phyloP scores from a whole-genome alignment of 2,888 invertebrate genomes.

The Endotricha flammealis region DNA sequence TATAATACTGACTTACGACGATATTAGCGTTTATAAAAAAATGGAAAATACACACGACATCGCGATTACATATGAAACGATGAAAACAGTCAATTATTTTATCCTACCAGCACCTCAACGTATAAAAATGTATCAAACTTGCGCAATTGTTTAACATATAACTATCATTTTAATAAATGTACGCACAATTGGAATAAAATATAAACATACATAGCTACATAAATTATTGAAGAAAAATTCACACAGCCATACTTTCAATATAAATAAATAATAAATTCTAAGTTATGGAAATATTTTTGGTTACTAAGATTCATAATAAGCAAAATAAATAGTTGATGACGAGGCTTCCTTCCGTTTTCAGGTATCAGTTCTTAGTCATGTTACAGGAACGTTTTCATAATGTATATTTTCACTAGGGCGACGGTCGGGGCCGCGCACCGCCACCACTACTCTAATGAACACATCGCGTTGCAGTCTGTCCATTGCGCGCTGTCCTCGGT shows the following conservation, averaged over 20 bases:
- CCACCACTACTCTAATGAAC: neutral
- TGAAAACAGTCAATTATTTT: slow-evolving; percentile 27
- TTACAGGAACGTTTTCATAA: slow-evolving; percentile 42
- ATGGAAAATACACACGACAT: slow-evolving; percentile 24
- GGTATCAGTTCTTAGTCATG: slow-evolving; percentile 31
- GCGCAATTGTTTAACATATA: slow-evolving; percentile 12
- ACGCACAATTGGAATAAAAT: slow-evolving; percentile 40
- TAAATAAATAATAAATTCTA: slow-evolving; percentile 62
- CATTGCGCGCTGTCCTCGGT: slow-evolving; percentile 19
- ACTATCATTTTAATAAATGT: too few relatives aligned
- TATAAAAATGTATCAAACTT: slow-evolving; percentile 37
- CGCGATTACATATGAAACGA: slow-evolving; percentile 20
- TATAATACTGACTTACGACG: slow-evolving; percentile 30
- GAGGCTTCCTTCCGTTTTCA: slow-evolving; percentile 33
- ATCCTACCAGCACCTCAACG: slow-evolving; percentile 63
- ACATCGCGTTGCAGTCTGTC: slow-evolving; percentile 13
- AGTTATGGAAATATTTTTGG: slow-evolving; percentile 64
- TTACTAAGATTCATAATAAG: slow-evolving; percentile 54
- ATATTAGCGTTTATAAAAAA: slow-evolving; percentile 31
- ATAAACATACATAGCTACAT: slow-evolving; percentile 43
- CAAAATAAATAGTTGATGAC: slow-evolving; percentile 51
- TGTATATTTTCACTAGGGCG: slow-evolving; percentile 24
- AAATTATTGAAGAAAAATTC: slow-evolving; percentile 64
- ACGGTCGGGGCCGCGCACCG: slow-evolving; percentile 24
- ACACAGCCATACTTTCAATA: slow-evolving; percentile 74